phyloP scores from a whole-genome alignment of 2,113 vertebrate species.

The Semicossyphus pulcher region DNA sequence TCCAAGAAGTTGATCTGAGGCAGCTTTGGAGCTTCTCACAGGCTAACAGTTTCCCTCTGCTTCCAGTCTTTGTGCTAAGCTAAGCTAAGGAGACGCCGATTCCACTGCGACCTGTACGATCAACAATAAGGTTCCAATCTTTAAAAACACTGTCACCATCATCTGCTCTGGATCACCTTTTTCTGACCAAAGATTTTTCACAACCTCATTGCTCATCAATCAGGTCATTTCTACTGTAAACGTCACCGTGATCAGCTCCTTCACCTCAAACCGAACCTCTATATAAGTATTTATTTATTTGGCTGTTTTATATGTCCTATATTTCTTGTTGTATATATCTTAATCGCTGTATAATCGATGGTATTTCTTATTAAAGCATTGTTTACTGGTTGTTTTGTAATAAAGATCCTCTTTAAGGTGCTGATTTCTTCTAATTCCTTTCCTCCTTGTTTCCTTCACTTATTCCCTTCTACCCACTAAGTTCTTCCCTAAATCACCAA shows the following conservation, averaged over 20 bases:
- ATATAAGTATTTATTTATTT: conserved; percentile 76
- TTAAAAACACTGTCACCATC: too few relatives aligned
- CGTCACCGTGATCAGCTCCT: neutral
- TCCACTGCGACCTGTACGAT: neutral
- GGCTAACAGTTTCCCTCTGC: neutral
- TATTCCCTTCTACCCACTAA: too few relatives aligned
- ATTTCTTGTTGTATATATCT: conserved; percentile 69
- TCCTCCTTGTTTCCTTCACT: too few relatives aligned
- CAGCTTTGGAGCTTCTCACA: neutral
- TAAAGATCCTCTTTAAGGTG: conserved; percentile 42
- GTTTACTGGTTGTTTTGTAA: conserved; percentile 61
- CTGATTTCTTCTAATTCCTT: neutral
- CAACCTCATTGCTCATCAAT: too few relatives aligned
- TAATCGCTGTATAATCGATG: conserved; percentile 40
- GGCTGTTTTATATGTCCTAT: conserved; percentile 60
- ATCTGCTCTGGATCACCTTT: neutral
- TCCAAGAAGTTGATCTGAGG: too few relatives aligned
- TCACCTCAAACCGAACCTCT: conserved; percentile 13
- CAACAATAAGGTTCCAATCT: too few relatives aligned
- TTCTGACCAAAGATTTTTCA: neutral
- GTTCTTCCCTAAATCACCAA: too few relatives aligned
- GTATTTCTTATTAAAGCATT: conserved; percentile 46
- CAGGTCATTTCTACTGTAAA: conserved; percentile 7
- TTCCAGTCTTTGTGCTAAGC: conserved; percentile 21
- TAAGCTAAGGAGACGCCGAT: neutral